A percentile compares a stretch with the other conserved stretches of the same genome.
Evolutionary conservation across 2,888 invertebrate species (phyloP).

Genomic region (Anthrax anthrax): DNA sequence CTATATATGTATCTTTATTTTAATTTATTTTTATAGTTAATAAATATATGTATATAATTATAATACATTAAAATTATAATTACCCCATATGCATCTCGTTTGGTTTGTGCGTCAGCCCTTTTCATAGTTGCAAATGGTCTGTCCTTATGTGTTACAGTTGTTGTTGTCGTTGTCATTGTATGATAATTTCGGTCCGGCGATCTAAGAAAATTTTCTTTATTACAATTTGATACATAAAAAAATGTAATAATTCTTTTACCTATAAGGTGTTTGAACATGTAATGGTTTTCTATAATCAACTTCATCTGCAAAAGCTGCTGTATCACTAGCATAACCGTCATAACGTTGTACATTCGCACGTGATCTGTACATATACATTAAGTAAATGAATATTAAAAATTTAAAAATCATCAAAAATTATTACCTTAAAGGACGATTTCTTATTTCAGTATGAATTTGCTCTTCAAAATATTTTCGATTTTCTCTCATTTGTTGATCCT

Average conservation of each 20-base stretch:
- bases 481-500: conserved; percentile 57
- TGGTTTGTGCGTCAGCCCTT: conserved; percentile 38
- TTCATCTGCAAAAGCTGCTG: conserved; percentile 19
- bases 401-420: too few species aligned
- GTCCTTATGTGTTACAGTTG: conserved; percentile 28
- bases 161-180: conserved; percentile 23
- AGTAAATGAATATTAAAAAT: background rate
- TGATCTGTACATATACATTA: conserved; percentile 11
- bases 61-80: too few species aligned
- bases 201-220: conserved; percentile 4
- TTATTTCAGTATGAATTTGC: conserved; percentile 33
- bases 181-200: conserved; percentile 31
- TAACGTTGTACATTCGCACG: conserved; percentile 14
- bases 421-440: conserved; percentile 38
- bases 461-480: conserved; percentile 55
- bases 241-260: background rate
- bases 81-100: conserved; percentile 15
- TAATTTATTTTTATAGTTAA: too few species aligned
- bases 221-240: background rate
- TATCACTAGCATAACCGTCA: conserved; percentile 21
- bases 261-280: conserved; percentile 18
- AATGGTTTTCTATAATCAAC: conserved; percentile 17
- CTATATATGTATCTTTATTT: too few species aligned
- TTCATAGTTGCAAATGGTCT: conserved; percentile 49
- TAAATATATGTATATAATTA: too few species aligned